Evolutionary conservation across 2,888 invertebrate species (phyloP), one percentile per base, ranked within the genome.

Genomic region (Agrypnus murinus): DNA sequence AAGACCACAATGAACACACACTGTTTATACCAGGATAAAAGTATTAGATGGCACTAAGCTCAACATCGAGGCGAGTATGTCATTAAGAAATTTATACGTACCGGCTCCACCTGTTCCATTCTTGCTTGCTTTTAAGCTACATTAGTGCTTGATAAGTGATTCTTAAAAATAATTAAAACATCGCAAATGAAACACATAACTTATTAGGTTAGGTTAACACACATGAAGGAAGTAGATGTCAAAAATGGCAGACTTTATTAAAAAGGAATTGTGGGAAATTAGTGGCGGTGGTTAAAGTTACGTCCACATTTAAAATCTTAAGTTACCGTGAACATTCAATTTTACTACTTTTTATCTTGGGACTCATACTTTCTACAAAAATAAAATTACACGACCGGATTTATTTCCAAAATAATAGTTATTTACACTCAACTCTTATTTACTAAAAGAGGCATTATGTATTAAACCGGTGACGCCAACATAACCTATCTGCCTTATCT

Each of bases 81-180:
- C 25, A 25, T 25, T 5, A 25, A 25, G 2, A 25, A 25, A 25
- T 25, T 34, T 34, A n/a, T 25, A 60, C 62, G 2, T 36, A 63
- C 64, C 50, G 64, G 48, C 36, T 69, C 68, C 50, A 69, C 38
- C 59, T 64, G 57, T 14, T 69, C 69, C 69, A 69, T 69, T 31
- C 17, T 65, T 53, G 36, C 9, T 40, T 17, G 3, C 7, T 36
- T 32, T 40, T 43, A 48, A 36, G 40, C 50, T 60, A 66, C 66
- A 66, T 66, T 59, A 60, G 66, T 60, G 17, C 19, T 38, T 59
- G 10, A 19, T 63, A 40, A 45, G 9, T 62, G 50, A 36, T 43
- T 8, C 46, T 38, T 57, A 25, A 53, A 68, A 63, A 14, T 55
- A 55, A 48, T 31, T 17, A 60, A n/a, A n/a, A 57, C 68, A 68